These are phyloP conservation scores for Hipposideros larvatus DNA, from an alignment of 2,797 vertebrate species.

Conservation along the genomic window DNA sequence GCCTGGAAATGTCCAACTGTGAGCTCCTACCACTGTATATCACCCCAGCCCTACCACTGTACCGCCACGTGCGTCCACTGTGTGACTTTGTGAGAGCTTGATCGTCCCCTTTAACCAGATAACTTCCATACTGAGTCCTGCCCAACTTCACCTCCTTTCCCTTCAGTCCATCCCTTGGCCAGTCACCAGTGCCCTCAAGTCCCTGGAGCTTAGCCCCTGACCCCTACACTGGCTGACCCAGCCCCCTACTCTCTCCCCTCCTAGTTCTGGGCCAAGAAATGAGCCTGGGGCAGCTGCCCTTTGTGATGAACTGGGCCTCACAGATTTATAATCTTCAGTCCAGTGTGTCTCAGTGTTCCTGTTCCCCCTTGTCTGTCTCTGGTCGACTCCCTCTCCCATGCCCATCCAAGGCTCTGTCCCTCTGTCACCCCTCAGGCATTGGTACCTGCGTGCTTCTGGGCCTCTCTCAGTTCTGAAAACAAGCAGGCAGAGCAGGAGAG, in stretches of 20 bases:
- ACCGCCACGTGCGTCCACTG: neutral
- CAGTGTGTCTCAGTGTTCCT: no score
- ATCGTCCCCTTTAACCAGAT: neutral
- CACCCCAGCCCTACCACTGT: neutral
- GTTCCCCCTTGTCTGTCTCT: no score
- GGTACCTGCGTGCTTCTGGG: neutral
- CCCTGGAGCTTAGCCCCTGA: neutral
- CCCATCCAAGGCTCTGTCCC: neutral
- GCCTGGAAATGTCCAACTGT: neutral
- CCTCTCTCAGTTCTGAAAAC: slow-evolving; percentile 7
- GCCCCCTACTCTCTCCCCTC: no score
- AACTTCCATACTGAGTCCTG: neutral
- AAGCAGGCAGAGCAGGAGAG: neutral
- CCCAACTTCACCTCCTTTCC: neutral
- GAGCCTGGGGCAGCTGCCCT: no score
- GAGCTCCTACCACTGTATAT: neutral
- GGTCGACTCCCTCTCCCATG: neutral
- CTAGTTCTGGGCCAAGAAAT: no score
- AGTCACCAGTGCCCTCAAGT: neutral
- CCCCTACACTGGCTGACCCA: no score
- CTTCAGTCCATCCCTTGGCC: no score
- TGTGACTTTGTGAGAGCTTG: neutral
- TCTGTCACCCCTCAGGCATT: accelerated
- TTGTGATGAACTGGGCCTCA: no score
- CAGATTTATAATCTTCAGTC: no score